Evolutionary conservation across 2,888 invertebrate species (phyloP).

Genomic region (Hipparchia semele): DNA sequence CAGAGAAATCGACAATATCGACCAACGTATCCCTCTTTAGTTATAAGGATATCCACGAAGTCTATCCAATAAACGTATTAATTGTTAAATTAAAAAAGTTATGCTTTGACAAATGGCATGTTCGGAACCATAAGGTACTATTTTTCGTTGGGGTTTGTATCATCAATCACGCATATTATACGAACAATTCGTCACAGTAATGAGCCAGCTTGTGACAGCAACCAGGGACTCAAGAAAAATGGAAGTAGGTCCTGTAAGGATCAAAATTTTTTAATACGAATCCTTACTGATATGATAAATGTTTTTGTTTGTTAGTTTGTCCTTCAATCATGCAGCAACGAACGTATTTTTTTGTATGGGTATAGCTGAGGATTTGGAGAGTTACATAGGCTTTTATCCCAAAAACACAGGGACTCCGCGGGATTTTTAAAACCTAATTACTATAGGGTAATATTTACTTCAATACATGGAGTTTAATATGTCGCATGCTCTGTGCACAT

Average conservation of each 20-base stretch:
- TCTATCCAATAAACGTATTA: not conserved
- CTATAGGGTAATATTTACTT: not conserved
- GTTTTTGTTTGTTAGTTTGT: too few relatives aligned
- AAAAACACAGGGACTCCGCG: too few relatives aligned
- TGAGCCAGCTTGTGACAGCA: constrained; percentile 55
- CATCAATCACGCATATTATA: constrained; percentile 54
- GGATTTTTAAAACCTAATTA: too few relatives aligned
- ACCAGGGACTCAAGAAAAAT: constrained; percentile 40
- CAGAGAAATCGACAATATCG: too few relatives aligned
- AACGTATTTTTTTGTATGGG: too few relatives aligned
- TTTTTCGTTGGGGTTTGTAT: constrained; percentile 41
- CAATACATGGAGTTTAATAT: constrained; percentile 12
- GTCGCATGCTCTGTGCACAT: constrained; percentile 44
- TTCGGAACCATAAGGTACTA: constrained; percentile 21
- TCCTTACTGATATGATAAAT: too few relatives aligned
- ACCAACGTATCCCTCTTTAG: too few relatives aligned
- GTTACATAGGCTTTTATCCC: too few relatives aligned
- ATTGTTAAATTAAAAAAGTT: constrained; percentile 22
- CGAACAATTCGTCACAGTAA: constrained; percentile 60
- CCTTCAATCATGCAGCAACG: too few relatives aligned
- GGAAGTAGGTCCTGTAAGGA: not conserved
- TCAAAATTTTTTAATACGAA: too few relatives aligned
- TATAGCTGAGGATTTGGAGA: too few relatives aligned
- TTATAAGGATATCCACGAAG: too few relatives aligned
- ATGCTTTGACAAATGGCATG: constrained; percentile 16